A percentile compares a stretch with the other conserved stretches of the same genome.
phyloP scores from a whole-genome alignment of 2,888 invertebrate species.

The Tipula confusa region DNA sequence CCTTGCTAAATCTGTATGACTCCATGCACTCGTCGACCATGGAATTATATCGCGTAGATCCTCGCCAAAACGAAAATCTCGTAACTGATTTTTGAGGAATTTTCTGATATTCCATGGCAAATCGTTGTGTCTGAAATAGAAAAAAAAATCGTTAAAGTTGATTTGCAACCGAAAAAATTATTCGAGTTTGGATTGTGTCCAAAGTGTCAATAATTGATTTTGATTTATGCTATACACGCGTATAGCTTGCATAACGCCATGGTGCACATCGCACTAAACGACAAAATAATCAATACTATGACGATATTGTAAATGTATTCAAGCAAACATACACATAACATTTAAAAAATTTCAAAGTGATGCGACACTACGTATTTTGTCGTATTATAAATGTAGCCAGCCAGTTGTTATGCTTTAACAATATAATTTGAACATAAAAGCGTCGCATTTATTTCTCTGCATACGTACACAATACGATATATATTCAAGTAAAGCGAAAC shows the following conservation, averaged over 20 bases:
- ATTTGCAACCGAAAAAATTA: background rate
- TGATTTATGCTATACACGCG: background rate
- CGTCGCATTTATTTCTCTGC: background rate
- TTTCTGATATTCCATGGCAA: conserved; percentile 66
- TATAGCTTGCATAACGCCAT: background rate
- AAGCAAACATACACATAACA: background rate
- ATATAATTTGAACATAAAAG: background rate
- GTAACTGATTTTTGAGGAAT: conserved; percentile 60
- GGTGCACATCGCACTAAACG: background rate
- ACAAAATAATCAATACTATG: background rate
- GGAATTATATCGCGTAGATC: conserved; percentile 65
- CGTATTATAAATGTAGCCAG: background rate
- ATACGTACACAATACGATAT: background rate
- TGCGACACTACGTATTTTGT: background rate
- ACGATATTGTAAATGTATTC: background rate
- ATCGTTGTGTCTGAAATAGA: conserved; percentile 53
- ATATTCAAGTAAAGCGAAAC: background rate
- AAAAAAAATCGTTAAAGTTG: background rate
- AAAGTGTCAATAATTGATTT: background rate
- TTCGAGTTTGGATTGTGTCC: background rate
- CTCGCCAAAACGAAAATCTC: conserved; percentile 59
- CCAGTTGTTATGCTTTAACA: background rate
- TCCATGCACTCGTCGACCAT: conserved; percentile 73
- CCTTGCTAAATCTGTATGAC: conserved; percentile 71
- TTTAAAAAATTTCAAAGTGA: background rate